phyloP scores from a whole-genome alignment of 2,113 vertebrate species.

The Gyps fulvus region DNA sequence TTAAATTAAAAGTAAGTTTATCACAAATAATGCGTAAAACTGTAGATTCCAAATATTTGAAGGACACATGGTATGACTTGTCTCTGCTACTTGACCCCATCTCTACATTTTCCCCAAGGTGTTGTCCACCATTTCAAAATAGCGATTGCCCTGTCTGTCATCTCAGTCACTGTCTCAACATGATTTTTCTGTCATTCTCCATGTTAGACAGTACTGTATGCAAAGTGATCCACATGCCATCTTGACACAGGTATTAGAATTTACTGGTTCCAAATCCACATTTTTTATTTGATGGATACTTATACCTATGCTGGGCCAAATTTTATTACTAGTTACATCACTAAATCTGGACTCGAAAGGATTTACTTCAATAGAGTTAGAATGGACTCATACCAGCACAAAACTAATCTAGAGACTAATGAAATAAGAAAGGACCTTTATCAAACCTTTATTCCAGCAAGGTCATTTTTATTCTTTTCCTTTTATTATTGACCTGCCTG shows the following conservation, averaged over 20 bases:
- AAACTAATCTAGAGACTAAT: neutral
- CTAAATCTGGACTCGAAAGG: neutral
- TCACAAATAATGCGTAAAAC: neutral
- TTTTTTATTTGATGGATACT: neutral
- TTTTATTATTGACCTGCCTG: neutral
- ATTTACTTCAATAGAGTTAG: neutral
- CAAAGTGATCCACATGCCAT: neutral
- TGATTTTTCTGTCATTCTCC: neutral
- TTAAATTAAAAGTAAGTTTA: constrained; percentile 10
- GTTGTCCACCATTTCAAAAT: neutral
- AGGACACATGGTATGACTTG: neutral
- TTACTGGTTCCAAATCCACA: neutral
- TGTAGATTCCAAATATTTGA: constrained; percentile 12
- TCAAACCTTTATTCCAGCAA: neutral
- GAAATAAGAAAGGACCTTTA: neutral
- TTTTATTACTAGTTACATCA: neutral
- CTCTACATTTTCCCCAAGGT: neutral
- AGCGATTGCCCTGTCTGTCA: neutral
- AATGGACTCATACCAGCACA: neutral
- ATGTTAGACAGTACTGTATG: neutral
- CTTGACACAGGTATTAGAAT: neutral
- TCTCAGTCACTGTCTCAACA: neutral
- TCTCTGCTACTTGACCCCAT: neutral
- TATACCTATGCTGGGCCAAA: neutral
- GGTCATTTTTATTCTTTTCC: constrained; percentile 1